phyloP scores from a whole-genome alignment of 2,113 vertebrate genomes.

The Petrocephalus zakoni region DNA sequence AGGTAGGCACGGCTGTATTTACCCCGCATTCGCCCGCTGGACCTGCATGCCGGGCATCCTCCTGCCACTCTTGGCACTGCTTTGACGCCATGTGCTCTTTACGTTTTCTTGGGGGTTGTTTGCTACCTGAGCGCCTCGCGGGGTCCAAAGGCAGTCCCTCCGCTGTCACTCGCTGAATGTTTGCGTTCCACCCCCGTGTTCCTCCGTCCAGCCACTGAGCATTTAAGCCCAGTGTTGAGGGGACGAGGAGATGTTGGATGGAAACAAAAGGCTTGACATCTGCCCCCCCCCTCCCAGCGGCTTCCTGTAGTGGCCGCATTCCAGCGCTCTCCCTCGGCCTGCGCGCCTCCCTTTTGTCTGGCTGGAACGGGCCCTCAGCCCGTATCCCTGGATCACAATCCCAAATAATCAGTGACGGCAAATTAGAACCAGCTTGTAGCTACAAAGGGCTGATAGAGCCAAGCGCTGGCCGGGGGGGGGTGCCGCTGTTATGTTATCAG shows the following conservation, averaged over 20 bases:
- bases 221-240: not conserved
- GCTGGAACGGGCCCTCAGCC: not conserved
- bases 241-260: not conserved
- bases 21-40: not conserved
- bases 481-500: not conserved
- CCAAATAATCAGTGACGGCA: constrained; percentile 42
- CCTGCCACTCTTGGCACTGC: not conserved
- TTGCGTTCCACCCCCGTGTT: not conserved
- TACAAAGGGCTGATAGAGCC: not conserved
- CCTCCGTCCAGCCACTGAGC: not conserved
- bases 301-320: constrained; percentile 43
- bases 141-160: not conserved
- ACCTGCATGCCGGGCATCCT: not conserved
- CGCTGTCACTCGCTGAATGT: not conserved
- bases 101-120: too few species aligned
- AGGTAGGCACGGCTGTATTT: not conserved
- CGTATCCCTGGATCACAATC: not conserved
- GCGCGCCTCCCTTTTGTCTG: not conserved
- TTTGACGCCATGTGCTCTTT: not conserved
- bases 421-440: constrained; percentile 42
- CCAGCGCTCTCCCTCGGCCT: constrained; percentile 34
- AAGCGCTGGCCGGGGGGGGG: not conserved
- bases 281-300: constrained; percentile 13
- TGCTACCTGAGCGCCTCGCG: not conserved
- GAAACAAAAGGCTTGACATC: constrained; percentile 49